Evolutionary conservation across 2,113 vertebrate species (phyloP), one percentile per base, ranked within the genome.

Genomic region (Varanus salvator): DNA sequence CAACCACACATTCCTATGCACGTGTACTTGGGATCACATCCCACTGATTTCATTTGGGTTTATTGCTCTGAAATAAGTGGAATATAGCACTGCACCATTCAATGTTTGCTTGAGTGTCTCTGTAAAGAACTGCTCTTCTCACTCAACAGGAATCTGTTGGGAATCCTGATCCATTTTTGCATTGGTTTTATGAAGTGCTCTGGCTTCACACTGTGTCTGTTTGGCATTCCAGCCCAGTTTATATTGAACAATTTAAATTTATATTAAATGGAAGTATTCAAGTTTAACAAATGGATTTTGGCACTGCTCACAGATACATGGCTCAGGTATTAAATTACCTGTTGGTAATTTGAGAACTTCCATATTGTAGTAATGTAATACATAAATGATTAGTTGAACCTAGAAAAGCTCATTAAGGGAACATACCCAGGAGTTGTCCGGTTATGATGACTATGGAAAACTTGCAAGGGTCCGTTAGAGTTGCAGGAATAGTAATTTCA

Each of bases 321-420:
- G 88, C 89, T 90, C 72, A 91, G 91, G 48, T 91, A 94, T 95
- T 94, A 95, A 96, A 95, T 94, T 95, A 90, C n/a, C 91, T 92
- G 84, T 75, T 78, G 84, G 74, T 87, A 94, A 96, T 93, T 93
- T 95, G 89, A 96, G 87, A 92, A 93, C 78, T 93, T 92, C 90
- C 86, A 83, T 93, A 78, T 66, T 86, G 21, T 92, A 93, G 21
- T 92, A 93, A 94, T 87, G 89, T 9, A 90, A 44, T 86, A 52
- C 60, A 92, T 90, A 91, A 96, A 92, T 89, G 86, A 96, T 95
- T 94, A 95, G 81, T 85, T 96, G 96, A 95, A 97, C 90, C 88
- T 48, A 23, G 21, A 86, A 88, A 93, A 95, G 64, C 11, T 90
- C 82, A 91, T 96, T 96, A 95, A 94, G 93, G 94, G 94, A 92